Evolutionary conservation across 2,888 invertebrate species (phyloP).

Genomic region (Caenorhabditis sulstoni): DNA sequence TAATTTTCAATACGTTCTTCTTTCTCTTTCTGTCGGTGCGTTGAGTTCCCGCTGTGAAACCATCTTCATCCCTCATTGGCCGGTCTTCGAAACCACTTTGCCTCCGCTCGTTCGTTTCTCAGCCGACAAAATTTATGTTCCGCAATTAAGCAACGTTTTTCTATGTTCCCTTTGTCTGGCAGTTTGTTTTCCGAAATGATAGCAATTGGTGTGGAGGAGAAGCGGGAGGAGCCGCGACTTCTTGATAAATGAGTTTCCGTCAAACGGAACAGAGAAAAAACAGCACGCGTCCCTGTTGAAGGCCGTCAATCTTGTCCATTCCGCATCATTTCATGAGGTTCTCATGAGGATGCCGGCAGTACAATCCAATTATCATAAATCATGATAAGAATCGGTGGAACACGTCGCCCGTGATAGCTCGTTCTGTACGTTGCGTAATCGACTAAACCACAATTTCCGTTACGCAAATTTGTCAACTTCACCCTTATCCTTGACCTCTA

Average conservation of each 20-base stretch:
- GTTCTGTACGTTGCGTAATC: conserved; percentile 48
- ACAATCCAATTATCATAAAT: conserved; percentile 51
- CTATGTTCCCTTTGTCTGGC: not conserved
- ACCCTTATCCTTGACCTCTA: conserved; percentile 26
- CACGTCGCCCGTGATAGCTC: conserved; percentile 38
- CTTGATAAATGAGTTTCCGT: conserved; percentile 45
- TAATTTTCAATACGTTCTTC: conserved; percentile 10
- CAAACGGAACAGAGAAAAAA: conserved; percentile 6
- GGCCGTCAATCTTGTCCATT: not conserved
- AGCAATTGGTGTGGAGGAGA: conserved; percentile 1
- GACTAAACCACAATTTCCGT: conserved; percentile 49
- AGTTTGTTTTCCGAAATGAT: conserved; percentile 19
- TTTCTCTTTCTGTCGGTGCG: too few relatives aligned
- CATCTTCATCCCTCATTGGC: not conserved
- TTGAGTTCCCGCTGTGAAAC: conserved; percentile 9
- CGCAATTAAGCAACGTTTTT: not conserved
- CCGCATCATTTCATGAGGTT: not conserved
- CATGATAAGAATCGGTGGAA: conserved; percentile 56
- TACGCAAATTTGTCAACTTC: conserved; percentile 57
- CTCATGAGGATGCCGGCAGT: conserved; percentile 10
- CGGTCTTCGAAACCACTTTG: too few relatives aligned
- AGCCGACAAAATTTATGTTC: not conserved
- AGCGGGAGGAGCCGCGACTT: conserved; percentile 26
- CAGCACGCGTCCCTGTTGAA: conserved; percentile 2
- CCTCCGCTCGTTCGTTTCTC: conserved; percentile 8